A percentile compares a stretch with the other conserved stretches of the same genome.
These are phyloP conservation scores for Phylloscopus trochiloides DNA, from an alignment of 2,113 vertebrate species.

Conservation along the genomic window DNA sequence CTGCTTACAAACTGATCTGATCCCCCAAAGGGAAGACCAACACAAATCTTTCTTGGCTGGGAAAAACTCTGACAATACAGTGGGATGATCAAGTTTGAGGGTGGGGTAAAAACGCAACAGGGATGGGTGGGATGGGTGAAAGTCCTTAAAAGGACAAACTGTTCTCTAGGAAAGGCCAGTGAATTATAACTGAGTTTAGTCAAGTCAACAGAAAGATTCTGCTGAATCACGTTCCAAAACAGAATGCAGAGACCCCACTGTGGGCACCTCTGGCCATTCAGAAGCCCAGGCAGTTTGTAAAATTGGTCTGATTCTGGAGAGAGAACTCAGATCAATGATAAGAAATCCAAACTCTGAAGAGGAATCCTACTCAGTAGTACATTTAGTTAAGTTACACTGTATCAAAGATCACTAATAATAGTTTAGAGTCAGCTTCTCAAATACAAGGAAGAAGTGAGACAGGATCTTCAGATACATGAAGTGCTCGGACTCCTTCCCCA, in stretches of 20 bases:
- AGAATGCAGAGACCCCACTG: not conserved
- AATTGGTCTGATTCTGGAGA: not conserved
- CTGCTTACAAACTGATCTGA: not conserved
- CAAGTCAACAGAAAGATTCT: not conserved
- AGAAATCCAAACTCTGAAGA: not conserved
- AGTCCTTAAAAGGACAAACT: not conserved
- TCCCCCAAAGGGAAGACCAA: not conserved
- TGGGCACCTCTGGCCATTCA: not conserved
- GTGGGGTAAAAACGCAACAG: not conserved
- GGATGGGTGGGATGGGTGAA: not conserved
- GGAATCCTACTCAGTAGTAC: not conserved
- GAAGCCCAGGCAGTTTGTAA: not conserved
- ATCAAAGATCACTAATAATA: not conserved
- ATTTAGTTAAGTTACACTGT: not conserved
- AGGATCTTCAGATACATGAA: accelerated
- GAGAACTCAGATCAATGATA: not conserved
- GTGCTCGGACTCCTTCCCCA: not conserved
- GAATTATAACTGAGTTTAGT: not conserved
- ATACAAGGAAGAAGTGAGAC: not conserved
- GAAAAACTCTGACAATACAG: not conserved
- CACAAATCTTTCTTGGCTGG: not conserved
- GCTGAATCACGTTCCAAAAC: not conserved
- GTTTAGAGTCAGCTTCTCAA: not conserved
- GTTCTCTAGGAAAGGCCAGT: not conserved
- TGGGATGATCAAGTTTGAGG: not conserved